These are phyloP conservation scores for Acleris laterana DNA, from an alignment of 2,888 invertebrate genomes.

Conservation along the genomic window DNA sequence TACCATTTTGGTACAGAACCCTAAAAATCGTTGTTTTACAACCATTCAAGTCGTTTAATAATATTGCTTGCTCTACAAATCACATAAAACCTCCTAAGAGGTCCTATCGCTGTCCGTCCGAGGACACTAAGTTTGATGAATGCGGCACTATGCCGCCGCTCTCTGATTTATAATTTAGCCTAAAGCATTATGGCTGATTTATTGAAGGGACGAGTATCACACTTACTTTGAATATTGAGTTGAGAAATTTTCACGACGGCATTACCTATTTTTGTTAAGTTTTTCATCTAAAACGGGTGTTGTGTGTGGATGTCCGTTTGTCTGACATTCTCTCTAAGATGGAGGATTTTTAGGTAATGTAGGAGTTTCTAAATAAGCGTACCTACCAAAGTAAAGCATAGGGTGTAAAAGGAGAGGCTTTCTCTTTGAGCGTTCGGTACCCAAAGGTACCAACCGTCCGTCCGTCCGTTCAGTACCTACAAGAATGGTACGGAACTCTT, in stretches of 20 bases:
- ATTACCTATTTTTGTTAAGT: not conserved
- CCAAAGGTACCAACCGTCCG: too few relatives aligned
- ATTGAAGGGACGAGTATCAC: conserved; percentile 12
- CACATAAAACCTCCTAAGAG: conserved; percentile 1
- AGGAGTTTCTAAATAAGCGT: too few relatives aligned
- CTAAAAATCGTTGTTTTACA: not conserved
- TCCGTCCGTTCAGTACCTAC: too few relatives aligned
- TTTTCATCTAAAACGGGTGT: not conserved
- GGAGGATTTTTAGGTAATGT: too few relatives aligned
- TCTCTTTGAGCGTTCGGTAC: too few relatives aligned
- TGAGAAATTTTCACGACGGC: not conserved
- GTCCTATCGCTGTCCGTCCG: conserved; percentile 7
- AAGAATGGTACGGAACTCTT: too few relatives aligned
- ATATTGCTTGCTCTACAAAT: not conserved
- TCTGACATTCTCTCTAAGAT: not conserved
- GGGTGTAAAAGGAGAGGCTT: too few relatives aligned
- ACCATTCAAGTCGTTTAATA: not conserved
- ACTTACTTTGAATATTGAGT: conserved; percentile 5
- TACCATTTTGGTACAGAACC: too few relatives aligned
- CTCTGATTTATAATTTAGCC: conserved; percentile 28
- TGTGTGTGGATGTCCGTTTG: not conserved
- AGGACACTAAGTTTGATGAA: conserved; percentile 28
- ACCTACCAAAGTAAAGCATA: too few relatives aligned
- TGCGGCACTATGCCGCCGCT: conserved; percentile 21
- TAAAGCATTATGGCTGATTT: conserved; percentile 30